Percentiles rank a stretch among this genome's conserved stretches.
Evolutionary conservation across 2,888 invertebrate species (phyloP).

Genomic region (Drosophila borborema): DNA sequence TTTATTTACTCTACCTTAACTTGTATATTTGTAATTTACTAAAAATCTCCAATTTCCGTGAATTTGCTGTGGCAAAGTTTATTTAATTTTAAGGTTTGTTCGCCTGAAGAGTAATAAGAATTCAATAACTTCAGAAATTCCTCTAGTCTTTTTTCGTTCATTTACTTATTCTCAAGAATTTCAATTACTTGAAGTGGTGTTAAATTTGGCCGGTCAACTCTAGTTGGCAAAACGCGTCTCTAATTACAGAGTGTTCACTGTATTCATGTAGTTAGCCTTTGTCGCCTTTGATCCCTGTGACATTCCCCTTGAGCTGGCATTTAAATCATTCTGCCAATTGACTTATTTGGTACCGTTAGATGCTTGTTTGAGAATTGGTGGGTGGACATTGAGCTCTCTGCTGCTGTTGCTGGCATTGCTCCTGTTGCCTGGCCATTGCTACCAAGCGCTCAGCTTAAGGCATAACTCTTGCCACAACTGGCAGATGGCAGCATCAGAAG

Average conservation of each 20-base stretch:
- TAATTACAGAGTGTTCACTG: conserved; percentile 1
- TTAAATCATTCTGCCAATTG: conserved; percentile 36
- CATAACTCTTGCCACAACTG: conserved; percentile 58
- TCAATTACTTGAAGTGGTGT: background rate
- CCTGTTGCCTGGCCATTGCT: background rate
- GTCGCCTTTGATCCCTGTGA: background rate
- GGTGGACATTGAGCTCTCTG: background rate
- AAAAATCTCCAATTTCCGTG: too few species aligned
- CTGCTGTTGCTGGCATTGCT: background rate
- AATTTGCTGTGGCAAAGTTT: background rate
- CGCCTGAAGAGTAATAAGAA: too few species aligned
- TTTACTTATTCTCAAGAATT: background rate
- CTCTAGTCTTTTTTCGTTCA: background rate
- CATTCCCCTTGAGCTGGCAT: conserved; percentile 11
- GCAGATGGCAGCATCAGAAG: conserved; percentile 31
- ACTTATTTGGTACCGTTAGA: conserved; percentile 38
- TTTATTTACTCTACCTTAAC: too few species aligned
- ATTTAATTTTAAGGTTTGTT: background rate
- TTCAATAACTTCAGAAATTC: background rate
- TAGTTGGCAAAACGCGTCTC: background rate
- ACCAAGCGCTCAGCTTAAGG: conserved; percentile 18
- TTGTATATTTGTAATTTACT: too few species aligned
- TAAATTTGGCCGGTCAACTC: background rate
- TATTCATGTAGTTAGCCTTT: conserved; percentile 9
- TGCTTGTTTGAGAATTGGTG: conserved; percentile 8